Percentiles rank a stretch among this genome's conserved stretches.
Evolutionary conservation across 1,140 invertebrate genomes (phyloP).

Genomic region (Camponotus floridanus): DNA sequence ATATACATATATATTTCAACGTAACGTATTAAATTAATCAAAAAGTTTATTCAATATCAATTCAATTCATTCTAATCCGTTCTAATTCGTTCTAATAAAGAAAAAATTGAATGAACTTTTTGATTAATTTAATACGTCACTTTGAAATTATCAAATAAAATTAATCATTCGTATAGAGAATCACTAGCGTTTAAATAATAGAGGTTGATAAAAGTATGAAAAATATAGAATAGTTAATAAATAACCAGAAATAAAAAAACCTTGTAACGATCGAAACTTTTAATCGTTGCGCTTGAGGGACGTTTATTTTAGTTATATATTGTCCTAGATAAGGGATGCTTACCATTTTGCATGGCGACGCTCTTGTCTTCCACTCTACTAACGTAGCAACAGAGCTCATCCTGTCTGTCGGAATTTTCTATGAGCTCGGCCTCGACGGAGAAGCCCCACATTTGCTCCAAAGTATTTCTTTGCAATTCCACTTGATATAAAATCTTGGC

Average conservation of each 20-base stretch:
- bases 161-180: background rate
- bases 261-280: slow-evolving; percentile 56
- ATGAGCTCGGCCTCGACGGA: slow-evolving; percentile 98
- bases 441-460: slow-evolving; percentile 99
- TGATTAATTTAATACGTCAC: background rate
- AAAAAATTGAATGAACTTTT: background rate
- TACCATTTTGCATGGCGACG: slow-evolving; percentile 98
- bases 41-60: background rate
- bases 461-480: slow-evolving; percentile 94
- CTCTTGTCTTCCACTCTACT: slow-evolving; percentile 97
- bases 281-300: slow-evolving; percentile 42
- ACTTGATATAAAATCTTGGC: slow-evolving; percentile 99
- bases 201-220: background rate
- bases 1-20: background rate
- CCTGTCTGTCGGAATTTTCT: slow-evolving; percentile 97
- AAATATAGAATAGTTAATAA: slow-evolving; percentile 23
- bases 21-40: background rate
- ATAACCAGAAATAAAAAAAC: slow-evolving; percentile 52
- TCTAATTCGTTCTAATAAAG: background rate
- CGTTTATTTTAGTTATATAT: slow-evolving; percentile 55
- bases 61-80: no score
- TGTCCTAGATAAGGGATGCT: slow-evolving; percentile 77
- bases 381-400: slow-evolving; percentile 98
- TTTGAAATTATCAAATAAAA: background rate
- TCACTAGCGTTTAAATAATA: slow-evolving; percentile 2